Base-by-base conservation (phyloP, 2,113 vertebrate genomes). In the Osmerus mordax region DNA sequence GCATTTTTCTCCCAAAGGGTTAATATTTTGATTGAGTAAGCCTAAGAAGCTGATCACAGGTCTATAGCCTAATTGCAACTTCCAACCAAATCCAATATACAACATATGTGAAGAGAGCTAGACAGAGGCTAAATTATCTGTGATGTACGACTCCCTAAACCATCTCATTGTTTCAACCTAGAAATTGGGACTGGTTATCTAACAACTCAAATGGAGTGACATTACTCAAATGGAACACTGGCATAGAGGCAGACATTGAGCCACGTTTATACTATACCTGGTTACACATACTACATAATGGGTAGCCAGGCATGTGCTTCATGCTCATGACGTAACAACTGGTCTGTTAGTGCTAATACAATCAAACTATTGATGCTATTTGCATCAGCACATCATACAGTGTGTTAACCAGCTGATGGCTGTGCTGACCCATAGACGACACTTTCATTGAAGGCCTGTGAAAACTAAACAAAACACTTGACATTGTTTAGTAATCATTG, bases 21-120 rank as follows among this genome's bases (percentile, higher is more conserved):
- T 56, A 3, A 19, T 19, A 60, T 60, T 60, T 60, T 18, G 15
- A 16, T 19, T 18, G 55, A 19, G 9, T 60, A 14, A 65, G 8
- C 18, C n/a, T 47, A 12, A 5, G 18, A 51, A 65, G 28, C 36
- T 51, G 32, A n/a, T 13, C 18, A 16, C 36, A 80, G 56, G 76
- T 74, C 69, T 78, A 65, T 76, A 47, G 71, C 64, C 76, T 78
- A 66, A 28, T 25, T 8, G 73, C 60, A 74, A 78, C 69, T 65
- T 47, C 61, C 19, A 54, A 65, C 25, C 75, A 60, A 69, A 58
- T 47, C 47, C 18, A 56, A 7, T 2, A 63, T 36, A 29, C 32
- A 32, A 52, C 79, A 32, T 65, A 29, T 56, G 21, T 69, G 52
- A 59, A 66, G 59, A 73, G 21, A 47, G 36, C 19, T 62, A 28